Base-by-base conservation (phyloP, 2,888 invertebrate genomes). In the Thysanoteuthis rhombus region DNA sequence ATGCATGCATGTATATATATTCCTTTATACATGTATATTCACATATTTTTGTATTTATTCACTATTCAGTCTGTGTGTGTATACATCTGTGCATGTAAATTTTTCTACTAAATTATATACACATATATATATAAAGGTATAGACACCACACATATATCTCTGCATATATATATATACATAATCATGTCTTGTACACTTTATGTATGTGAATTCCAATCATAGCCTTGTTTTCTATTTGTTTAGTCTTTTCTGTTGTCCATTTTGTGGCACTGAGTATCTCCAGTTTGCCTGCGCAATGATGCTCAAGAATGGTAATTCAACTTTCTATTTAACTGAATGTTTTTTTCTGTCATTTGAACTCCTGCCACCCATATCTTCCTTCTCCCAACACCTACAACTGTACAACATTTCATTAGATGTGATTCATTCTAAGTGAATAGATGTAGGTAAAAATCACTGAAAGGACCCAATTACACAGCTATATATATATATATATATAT, bases 301-400 rank as follows among this genome's bases (percentile, higher is more conserved):
- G 10, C 75, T 16, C 75, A n/a, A n/a, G 75, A 75, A n/a, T 36
- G 19, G 75, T 16, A n/a, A 75, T 75, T 75, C 75, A 75, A 36
- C n/a, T 75, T 75, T 75, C 75, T 75, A 75, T 75, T 75, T 75
- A n/a, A 75, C 75, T n/a, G 12, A n/a, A 75, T 75, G 75, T 75
- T 75, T 75, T 58, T 58, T 75, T 75, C 75, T 75, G 75, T 75
- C 75, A 75, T 75, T 75, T 75, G 75, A 75, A 75, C 75, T n/a
- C 75, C n/a, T 75, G 36, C 75, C 75, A 75, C 75, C 75, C n/a
- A n/a, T 75, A n/a, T 36, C 75, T 75, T 75, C n/a, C 75, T 12
- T 4, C 75, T 32, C 32, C 75, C 6, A 32, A 32, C 75, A 75
- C n/a, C n/a, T n/a, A n/a, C 75, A 16, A 75, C 75, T n/a, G 75